Conservation (phyloP, 2,113 vertebrate species). For the Cercopithecus mona region DNA sequence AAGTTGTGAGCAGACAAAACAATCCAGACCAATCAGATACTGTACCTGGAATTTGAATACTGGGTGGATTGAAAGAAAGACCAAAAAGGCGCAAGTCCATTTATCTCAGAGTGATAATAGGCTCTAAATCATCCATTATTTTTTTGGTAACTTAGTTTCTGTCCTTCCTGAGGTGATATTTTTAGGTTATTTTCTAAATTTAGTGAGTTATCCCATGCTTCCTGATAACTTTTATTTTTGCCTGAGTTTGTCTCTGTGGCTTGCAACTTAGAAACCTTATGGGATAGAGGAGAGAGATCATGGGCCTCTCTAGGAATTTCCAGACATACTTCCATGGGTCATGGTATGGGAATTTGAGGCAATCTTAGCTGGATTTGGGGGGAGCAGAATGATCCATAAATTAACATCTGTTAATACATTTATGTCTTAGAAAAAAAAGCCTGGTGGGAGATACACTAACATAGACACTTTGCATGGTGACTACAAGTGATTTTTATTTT, state of each 20-base stretch:
- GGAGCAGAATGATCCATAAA: background rate
- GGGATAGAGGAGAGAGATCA: background rate
- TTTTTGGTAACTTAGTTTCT: background rate
- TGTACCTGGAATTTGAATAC: background rate
- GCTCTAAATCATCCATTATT: background rate
- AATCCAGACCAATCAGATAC: background rate
- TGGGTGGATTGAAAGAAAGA: background rate
- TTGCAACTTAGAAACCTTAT: conserved; percentile 12
- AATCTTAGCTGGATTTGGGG: background rate
- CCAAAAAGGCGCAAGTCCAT: background rate
- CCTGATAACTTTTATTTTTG: background rate
- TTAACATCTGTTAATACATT: background rate
- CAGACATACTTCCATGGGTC: background rate
- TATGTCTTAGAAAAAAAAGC: background rate
- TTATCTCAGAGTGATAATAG: background rate
- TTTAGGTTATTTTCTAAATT: background rate
- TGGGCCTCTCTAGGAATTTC: background rate
- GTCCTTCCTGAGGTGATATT: background rate
- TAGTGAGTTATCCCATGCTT: background rate
- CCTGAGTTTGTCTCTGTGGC: background rate
- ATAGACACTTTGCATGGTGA: background rate
- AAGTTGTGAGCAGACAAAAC: background rate
- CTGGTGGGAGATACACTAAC: background rate
- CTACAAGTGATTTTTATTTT: background rate
- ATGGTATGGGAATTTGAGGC: background rate